Base-by-base conservation (phyloP, 1,140 invertebrate genomes). In the Cyclina sinensis region DNA sequence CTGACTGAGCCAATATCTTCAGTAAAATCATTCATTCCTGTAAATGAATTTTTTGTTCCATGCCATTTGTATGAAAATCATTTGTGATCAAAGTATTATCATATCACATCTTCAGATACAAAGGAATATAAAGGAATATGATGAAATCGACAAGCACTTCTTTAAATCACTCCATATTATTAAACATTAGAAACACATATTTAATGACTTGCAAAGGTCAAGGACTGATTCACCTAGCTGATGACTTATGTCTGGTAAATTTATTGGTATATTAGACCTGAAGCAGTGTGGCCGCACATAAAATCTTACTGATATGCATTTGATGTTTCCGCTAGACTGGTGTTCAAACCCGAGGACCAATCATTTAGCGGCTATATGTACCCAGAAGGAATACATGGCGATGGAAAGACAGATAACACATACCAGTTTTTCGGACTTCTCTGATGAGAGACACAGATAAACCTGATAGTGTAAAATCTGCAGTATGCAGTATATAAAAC, bases 391-490 rank as follows among this genome's bases (percentile, higher is more conserved):
- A 70, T 14, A 12, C 14, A 0, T 21, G 0, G 32, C 18, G 65
- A 70, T 70, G 37, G 18, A 21, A 37, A 30, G 3, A 1, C 16
- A 7, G 65, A 70, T 70, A 70, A 70, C 65, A 37, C 35, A 39
- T 39, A 37, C 65, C 65, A 27, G 24, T 2, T 27, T 30, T 27
- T 27, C n/a, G 57, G 57, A 27, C 57, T 4, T 70, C 16, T 70
- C 27, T 37, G 65, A 70, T 70, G 65, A 70, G 4, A 35, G 16
- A 70, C 65, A 35, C 32, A 18, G 65, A 70, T 70, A 70, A 70
- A 5, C 18, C 7, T 3, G 51, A n/a, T n/a, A n/a, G n/a, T n/a
- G n/a, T n/a, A n/a, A n/a, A n/a, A n/a, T n/a, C n/a, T n/a, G n/a
- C n/a, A n/a, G n/a, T n/a, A n/a, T n/a, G n/a, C n/a, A n/a, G n/a